Evolutionary conservation across 1,140 invertebrate genomes (phyloP), one percentile per base, ranked within the genome.

Genomic region (Gryllus bimaculatus): DNA sequence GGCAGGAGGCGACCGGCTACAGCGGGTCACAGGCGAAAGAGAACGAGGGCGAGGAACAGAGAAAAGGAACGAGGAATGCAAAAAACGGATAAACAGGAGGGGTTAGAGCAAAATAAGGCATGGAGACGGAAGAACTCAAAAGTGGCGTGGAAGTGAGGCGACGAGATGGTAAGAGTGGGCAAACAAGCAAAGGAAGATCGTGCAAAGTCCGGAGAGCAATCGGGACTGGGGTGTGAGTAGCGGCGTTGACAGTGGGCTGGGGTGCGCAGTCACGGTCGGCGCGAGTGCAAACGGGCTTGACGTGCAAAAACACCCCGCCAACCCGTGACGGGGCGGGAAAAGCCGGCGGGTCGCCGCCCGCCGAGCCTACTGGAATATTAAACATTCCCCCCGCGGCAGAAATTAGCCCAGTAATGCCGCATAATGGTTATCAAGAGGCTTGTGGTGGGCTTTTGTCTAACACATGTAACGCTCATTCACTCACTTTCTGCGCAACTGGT

Each of bases 361-460:
- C 66, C n/a, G 39, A 47, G 47, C 78, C 39, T 49, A 78, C 78
- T 78, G 73, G 73, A 75, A 79, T 79, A 79, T 79, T 79, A 79
- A 79, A 79, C 78, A 75, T 74, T 75, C 12, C 18, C 78, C 73
- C 74, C 73, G 73, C 78, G 73, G 47, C 48, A 75, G 78, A 79
- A 79, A 79, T 79, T 79, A 79, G 74, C 74, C 47, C 73, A 47
- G 78, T 74, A 79, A 78, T 78, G 26, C 78, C 54, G 20, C 47
- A 20, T 73, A 78, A 78, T 78, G 78, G 78, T 78, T 78, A 78
- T 39, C 78, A 74, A 74, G 26, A 54, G 78, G 26, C 66, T 78
- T 47, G 47, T 77, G 47, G 48, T n/a, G 76, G 18, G 54, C 54
- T 66, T 18, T 18, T 7, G 54, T 66, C 10, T 66, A 66, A 66